A percentile compares a stretch with the other conserved stretches of the same genome.
These are phyloP conservation scores for Labrus mixtus DNA, from an alignment of 2,113 vertebrate genomes.

Conservation along the genomic window DNA sequence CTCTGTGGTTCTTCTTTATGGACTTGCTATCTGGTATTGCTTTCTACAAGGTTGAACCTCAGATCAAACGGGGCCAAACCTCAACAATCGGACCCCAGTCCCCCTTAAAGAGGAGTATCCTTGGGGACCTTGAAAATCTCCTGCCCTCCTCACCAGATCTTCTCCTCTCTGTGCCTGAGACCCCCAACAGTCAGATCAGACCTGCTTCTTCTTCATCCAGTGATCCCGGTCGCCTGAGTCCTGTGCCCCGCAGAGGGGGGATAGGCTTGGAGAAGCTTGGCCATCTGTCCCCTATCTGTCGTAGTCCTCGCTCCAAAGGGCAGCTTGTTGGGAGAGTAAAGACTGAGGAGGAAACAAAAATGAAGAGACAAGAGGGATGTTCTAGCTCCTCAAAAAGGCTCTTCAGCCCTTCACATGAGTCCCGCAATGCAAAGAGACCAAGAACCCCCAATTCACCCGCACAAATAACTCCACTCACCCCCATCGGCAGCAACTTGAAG, in stretches of 20 bases:
- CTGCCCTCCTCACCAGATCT: conserved; percentile 67
- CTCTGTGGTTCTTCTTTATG: conserved; percentile 42
- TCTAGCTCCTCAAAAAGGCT: conserved; percentile 72
- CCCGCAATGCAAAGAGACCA: conserved; percentile 68
- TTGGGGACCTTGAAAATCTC: conserved; percentile 64
- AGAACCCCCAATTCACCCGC: conserved; percentile 36
- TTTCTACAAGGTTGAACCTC: conserved; percentile 30
- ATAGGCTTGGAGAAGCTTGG: background rate
- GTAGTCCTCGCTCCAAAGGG: conserved; percentile 59
- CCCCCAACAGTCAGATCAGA: conserved; percentile 77
- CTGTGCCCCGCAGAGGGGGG: background rate
- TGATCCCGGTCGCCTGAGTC: background rate
- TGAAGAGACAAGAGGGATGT: conserved; percentile 25
- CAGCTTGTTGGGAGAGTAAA: conserved; percentile 22
- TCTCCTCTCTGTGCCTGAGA: conserved; percentile 78
- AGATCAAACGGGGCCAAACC: conserved; percentile 23
- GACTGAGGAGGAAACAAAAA: conserved; percentile 12
- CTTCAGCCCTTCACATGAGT: conserved; percentile 67
- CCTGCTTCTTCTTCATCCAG: background rate
- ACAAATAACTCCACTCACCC: background rate
- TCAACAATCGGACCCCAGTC: conserved; percentile 18
- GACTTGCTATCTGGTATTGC: background rate
- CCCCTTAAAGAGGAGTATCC: conserved; percentile 51
- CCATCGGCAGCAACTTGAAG: background rate
- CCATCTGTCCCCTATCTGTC: conserved; percentile 70